These are phyloP conservation scores for Andrena fulva DNA, from an alignment of 2,888 invertebrate genomes.

Conservation along the genomic window DNA sequence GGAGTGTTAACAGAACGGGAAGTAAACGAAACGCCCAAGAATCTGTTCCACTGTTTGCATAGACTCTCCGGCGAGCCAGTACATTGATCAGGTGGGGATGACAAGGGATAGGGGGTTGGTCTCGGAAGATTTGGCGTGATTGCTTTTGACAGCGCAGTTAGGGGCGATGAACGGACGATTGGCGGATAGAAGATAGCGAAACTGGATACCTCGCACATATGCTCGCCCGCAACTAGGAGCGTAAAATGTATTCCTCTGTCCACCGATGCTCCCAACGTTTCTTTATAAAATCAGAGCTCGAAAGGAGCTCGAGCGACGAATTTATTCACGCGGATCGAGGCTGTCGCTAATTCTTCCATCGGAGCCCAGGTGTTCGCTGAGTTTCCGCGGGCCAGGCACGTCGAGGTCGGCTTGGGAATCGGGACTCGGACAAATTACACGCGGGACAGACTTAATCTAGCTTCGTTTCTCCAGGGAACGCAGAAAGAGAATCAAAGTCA, in stretches of 20 bases:
- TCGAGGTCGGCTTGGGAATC: conserved; percentile 58
- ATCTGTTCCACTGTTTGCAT: not conserved
- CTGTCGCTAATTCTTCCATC: conserved; percentile 4
- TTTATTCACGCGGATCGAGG: not conserved
- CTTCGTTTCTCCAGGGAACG: conserved; percentile 80
- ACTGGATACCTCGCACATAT: conserved; percentile 72
- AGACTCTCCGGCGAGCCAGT: conserved; percentile 1
- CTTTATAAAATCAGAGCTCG: not conserved
- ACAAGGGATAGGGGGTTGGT: conserved; percentile 44
- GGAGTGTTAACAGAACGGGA: too few relatives aligned
- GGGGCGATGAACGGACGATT: conserved; percentile 70
- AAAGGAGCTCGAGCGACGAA: not conserved
- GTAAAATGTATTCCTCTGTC: conserved; percentile 51
- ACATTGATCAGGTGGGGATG: conserved; percentile 44
- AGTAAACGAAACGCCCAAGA: not conserved
- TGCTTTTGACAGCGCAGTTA: conserved; percentile 68
- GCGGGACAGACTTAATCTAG: conserved; percentile 81
- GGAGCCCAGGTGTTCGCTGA: conserved; percentile 73
- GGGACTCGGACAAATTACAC: conserved; percentile 79
- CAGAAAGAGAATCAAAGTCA: conserved; percentile 83
- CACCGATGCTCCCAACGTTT: not conserved
- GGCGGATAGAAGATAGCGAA: conserved; percentile 71
- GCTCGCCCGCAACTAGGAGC: conserved; percentile 56
- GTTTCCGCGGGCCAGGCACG: conserved; percentile 65
- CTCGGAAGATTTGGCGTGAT: conserved; percentile 64